Evolutionary conservation across 2,113 vertebrate species (phyloP), one percentile per base, ranked within the genome.

Genomic region (Notarius quadriscutis): DNA sequence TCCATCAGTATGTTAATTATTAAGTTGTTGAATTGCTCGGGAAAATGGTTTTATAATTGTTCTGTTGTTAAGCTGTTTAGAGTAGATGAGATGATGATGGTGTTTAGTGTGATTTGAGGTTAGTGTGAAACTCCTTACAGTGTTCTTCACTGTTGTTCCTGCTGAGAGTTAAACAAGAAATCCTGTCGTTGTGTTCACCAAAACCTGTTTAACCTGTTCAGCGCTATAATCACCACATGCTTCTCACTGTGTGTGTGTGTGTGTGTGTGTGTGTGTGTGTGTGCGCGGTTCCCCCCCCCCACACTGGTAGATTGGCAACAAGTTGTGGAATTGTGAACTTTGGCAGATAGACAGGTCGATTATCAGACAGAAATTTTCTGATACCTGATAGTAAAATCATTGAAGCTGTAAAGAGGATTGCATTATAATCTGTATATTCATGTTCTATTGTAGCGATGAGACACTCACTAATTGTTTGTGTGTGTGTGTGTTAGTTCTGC

Each of bases 171-270:
- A 18, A 60, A 78, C 12, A 53, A 60, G 55, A 10, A 81, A 60
- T 80, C 79, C 57, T 12, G 10, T 41, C 25, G 1, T 41, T 41
- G 41, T 41, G 41, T 41, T 41, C 27, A 17, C 50, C 17, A 58
- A 51, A 69, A 83, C 82, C 5, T 1, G 82, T 51, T 84, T 18
- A 71, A 65, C 85, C 80, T 69, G 60, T 86, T 78, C 72, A 58
- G 10, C n/a, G 6, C 50, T 84, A 9, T 8, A 83, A 67, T 51
- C 60, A 48, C 58, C 10, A 5, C 11, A 63, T 2, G 20, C 30
- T 11, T 20, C 30, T 41, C 12, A 48, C 2, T 10, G 34, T 20
- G 34, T 9, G 8, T 50, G 17, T 75, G 72, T 75, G 18, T 75
- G 34, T 48, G 18, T 71, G 34, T 18, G 17, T 8, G 15, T 1